Base-by-base conservation (phyloP, 1,140 invertebrate species). In the Bathynomus jamesi region DNA sequence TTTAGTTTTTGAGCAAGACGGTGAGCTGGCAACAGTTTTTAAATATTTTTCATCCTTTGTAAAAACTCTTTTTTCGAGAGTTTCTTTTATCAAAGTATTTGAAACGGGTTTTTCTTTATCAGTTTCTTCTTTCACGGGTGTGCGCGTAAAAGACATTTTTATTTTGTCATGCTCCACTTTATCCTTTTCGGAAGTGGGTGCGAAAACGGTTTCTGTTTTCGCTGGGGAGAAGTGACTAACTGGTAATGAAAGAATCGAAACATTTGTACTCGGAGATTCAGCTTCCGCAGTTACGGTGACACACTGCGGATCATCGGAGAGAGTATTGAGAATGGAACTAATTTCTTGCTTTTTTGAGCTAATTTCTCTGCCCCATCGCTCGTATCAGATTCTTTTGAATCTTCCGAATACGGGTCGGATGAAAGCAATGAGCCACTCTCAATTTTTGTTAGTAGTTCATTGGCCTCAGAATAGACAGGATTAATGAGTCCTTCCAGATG, bases 401-500 rank as follows among this genome's bases (percentile, higher is more conserved):
- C 40, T 53, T 53, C 40, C 2, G 40, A 53, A 53, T 53, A 53
- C 21, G 40, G 40, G 21, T 53, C 40, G 21, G 40, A 53, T 53
- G 40, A 53, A 21, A 53, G 40, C 13, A 53, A 21, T 53, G 40
- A 53, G 2, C 40, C 40, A 53, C 21, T 53, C 21, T 53, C 40
- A 53, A 53, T 53, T 53, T 53, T 53, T 5, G 40, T 53, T 17
- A 53, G 40, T 3, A 53, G 40, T 53, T 53, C 40, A 53, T 53
- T 21, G 21, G 67, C 60, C 25, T 69, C 67, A 10, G 67, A 69
- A n/a, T 69, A 53, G n/a, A 69, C 67, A n/a, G 32, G 25, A 29
- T 69, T 40, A 28, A 69, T 29, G 1, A 69, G 25, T 25, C 67
- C 32, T 28, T 69, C 32, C 67, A 69, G 5, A 53, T 53, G 40